Evolutionary conservation across 2,797 vertebrate species (phyloP).

Genomic region (Buceros bicornis): DNA sequence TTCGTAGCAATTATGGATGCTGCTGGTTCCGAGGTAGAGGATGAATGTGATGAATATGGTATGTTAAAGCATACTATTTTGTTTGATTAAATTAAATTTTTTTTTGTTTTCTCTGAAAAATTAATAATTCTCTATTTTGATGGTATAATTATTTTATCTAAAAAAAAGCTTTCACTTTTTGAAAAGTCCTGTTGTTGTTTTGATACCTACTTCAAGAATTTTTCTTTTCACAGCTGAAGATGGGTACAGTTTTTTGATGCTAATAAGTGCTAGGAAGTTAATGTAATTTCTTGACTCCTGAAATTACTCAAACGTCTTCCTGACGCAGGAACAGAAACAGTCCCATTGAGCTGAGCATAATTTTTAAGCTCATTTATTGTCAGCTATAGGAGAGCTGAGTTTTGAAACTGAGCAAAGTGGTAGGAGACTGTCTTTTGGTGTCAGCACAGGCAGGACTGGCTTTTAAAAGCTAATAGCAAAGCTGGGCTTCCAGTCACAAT

Average conservation of each 20-base stretch:
- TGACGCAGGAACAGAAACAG: neutral
- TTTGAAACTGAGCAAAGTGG: neutral
- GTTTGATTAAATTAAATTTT: neutral
- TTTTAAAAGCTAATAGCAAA: neutral
- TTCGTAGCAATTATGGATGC: conserved; percentile 88
- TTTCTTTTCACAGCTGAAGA: neutral
- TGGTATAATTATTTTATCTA: neutral
- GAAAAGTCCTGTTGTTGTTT: neutral
- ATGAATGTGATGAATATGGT: conserved; percentile 82
- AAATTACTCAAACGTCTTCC: neutral
- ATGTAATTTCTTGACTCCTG: neutral
- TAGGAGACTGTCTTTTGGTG: neutral
- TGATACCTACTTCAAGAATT: neutral
- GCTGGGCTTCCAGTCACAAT: neutral
- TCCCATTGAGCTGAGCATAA: neutral
- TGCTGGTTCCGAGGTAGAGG: conserved; percentile 83
- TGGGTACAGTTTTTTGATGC: neutral
- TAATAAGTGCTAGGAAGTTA: neutral
- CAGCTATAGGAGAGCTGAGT: neutral
- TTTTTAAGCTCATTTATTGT: neutral
- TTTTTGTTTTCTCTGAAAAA: neutral
- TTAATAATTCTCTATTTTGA: neutral
- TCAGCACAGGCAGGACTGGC: neutral
- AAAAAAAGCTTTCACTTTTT: neutral
- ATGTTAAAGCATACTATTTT: conserved; percentile 1